Conservation (phyloP, 2,888 invertebrate species). For the Cistogaster globosa region DNA sequence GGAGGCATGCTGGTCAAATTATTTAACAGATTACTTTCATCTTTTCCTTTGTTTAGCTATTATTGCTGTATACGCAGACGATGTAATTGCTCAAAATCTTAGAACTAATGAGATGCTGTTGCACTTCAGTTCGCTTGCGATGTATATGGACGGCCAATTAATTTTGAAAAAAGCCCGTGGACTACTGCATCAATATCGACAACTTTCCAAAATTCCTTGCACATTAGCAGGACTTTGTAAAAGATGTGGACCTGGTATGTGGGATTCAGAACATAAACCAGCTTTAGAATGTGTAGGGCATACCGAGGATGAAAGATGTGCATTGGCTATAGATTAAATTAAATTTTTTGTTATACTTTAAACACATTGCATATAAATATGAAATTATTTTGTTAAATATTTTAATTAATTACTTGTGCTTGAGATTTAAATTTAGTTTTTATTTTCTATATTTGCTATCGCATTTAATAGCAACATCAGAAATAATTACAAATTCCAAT, state of each 20-base stretch:
- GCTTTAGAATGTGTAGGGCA: slow-evolving; percentile 92
- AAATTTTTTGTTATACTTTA: background rate
- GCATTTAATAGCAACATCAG: no score
- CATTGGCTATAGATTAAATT: slow-evolving; percentile 81
- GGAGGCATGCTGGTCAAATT: slow-evolving; percentile 99
- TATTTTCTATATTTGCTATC: no score
- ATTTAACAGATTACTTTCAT: slow-evolving; percentile 97
- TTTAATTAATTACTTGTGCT: background rate
- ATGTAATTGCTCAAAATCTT: slow-evolving; percentile 95
- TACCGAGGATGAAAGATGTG: slow-evolving; percentile 85
- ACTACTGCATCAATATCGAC: slow-evolving; percentile 94
- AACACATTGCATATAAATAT: slow-evolving; percentile 37
- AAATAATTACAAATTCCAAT: no score
- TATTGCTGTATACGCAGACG: slow-evolving; percentile 95
- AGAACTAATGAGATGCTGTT: slow-evolving; percentile 97
- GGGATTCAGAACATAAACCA: slow-evolving; percentile 96
- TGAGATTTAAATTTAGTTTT: no score
- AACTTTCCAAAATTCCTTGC: slow-evolving; percentile 93
- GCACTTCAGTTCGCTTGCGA: slow-evolving; percentile 97
- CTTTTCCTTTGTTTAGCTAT: slow-evolving; percentile 96
- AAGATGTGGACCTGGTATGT: slow-evolving; percentile 95
- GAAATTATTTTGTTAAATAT: background rate
- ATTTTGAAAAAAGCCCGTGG: slow-evolving; percentile 96
- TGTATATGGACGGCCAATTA: slow-evolving; percentile 97
- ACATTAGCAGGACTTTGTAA: slow-evolving; percentile 94